Conservation (phyloP, 2,797 vertebrate genomes). For the Halcyon smyrnensis region DNA sequence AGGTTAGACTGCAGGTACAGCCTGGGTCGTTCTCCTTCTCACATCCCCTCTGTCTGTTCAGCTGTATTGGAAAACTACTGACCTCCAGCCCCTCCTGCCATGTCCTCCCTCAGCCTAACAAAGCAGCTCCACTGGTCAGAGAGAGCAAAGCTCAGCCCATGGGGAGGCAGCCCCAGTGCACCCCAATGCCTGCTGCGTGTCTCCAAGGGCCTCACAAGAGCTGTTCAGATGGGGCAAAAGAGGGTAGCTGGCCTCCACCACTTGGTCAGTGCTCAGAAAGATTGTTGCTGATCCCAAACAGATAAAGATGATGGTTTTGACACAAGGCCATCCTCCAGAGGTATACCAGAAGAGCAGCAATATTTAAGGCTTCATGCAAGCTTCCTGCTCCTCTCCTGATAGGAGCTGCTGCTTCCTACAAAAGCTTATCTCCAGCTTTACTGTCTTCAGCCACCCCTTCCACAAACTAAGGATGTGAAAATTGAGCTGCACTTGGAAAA, state of each 20-base stretch:
- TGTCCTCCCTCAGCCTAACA: background rate
- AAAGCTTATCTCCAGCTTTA: background rate
- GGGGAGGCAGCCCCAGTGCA: background rate
- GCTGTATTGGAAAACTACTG: background rate
- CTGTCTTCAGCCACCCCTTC: background rate
- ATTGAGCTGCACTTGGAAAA: background rate
- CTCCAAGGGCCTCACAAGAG: background rate
- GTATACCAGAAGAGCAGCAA: background rate
- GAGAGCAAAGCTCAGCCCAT: background rate
- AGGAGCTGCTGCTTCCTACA: background rate
- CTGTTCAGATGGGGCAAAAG: background rate
- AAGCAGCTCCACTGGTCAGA: background rate
- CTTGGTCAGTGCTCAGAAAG: background rate
- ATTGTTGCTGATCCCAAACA: background rate
- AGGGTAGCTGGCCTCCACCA: background rate
- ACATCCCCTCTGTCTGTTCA: background rate
- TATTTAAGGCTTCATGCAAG: background rate
- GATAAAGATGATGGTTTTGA: background rate
- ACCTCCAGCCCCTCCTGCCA: background rate
- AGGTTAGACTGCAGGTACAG: background rate
- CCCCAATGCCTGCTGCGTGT: background rate
- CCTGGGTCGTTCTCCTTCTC: background rate
- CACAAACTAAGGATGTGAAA: background rate
- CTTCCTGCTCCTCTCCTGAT: background rate
- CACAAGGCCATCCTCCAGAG: background rate